Base-by-base conservation (phyloP, 1,140 invertebrate genomes). In the Carcinoscorpius rotundicauda region DNA sequence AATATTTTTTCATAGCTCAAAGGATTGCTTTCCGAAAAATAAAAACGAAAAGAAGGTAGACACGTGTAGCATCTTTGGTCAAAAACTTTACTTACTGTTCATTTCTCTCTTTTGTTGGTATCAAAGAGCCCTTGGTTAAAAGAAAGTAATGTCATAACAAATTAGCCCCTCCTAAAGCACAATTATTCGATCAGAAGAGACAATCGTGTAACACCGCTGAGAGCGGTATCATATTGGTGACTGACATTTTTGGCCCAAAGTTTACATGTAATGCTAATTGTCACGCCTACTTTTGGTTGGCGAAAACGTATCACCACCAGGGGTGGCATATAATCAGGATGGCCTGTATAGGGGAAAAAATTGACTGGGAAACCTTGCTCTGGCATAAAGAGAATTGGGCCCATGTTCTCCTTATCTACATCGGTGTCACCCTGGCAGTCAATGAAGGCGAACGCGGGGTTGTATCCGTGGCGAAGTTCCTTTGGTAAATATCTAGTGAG, bases 211-310 rank as follows among this genome's bases (percentile, higher is more conserved):
- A 64, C 63, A n/a, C 67, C 65, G 11, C 67, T 65, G 8, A 64
- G 66, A 4, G 65, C 58, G 49, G 66, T 64, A n/a, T 69, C 64
- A n/a, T 70, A 64, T 55, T 64, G 66, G 60, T 69, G 64, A 49
- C 69, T 69, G 11, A 70, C 51, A 52, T 71, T 71, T 52, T 63
- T 67, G 10, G 71, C 67, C 63, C 65, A 69, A 5, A 72, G n/a
- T 58, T 68, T 67, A 50, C 71, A 72, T 3, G 69, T 71, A 51
- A 72, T 59, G n/a, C 71, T 69, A 11, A 72, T 69, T 6, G 60
- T 67, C 4, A 72, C 66, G 48, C 68, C 66, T 5, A 66, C 49
- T 4, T 66, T 65, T 49, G 71, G 71, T 10, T 71, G 62, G 11
- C 57, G 58, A 58, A 70, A 70, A 49, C 64, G 49, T 52, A 70